Percentiles rank a stretch among this genome's conserved stretches.
These are phyloP conservation scores for Drosophila meridionalis DNA, from an alignment of 2,888 invertebrate species.

Conservation along the genomic window DNA sequence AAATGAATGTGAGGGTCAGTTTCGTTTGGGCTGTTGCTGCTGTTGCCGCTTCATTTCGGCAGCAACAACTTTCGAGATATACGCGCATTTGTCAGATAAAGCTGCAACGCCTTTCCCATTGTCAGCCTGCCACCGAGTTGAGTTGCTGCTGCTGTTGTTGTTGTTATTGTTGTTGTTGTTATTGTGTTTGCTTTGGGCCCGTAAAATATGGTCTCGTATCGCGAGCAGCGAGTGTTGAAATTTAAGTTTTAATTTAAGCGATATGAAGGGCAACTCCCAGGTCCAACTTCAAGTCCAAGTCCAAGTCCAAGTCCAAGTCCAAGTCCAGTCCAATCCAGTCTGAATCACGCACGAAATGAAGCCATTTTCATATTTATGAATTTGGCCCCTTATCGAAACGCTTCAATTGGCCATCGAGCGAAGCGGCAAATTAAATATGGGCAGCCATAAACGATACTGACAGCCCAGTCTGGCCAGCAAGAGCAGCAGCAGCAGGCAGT, in stretches of 20 bases:
- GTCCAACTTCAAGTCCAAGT: conserved; percentile 1
- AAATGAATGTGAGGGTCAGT: conserved; percentile 81
- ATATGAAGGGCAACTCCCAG: conserved; percentile 67
- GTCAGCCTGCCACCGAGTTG: conserved; percentile 69
- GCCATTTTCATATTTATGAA: conserved; percentile 82
- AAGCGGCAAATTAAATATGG: conserved; percentile 79
- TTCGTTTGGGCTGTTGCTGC: conserved; percentile 45
- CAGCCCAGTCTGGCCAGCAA: conserved; percentile 43
- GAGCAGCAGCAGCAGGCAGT: background rate
- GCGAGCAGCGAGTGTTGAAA: conserved; percentile 75
- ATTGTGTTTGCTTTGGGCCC: conserved; percentile 65
- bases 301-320: background rate
- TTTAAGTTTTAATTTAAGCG: conserved; percentile 80
- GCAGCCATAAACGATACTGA: conserved; percentile 80
- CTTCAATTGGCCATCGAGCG: conserved; percentile 79
- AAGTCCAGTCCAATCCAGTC: conserved; percentile 19
- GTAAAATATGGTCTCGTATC: conserved; percentile 71
- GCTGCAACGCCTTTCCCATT: conserved; percentile 77
- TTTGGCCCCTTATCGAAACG: conserved; percentile 78
- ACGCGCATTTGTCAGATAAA: conserved; percentile 79
- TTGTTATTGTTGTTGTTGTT: conserved; percentile 28
- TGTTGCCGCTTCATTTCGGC: conserved; percentile 47
- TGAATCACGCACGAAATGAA: conserved; percentile 69
- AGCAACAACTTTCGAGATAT: conserved; percentile 74
- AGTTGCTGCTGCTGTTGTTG: conserved; percentile 26